phyloP scores from a whole-genome alignment of 2,113 vertebrate species.

The Megaceryle maxima region DNA sequence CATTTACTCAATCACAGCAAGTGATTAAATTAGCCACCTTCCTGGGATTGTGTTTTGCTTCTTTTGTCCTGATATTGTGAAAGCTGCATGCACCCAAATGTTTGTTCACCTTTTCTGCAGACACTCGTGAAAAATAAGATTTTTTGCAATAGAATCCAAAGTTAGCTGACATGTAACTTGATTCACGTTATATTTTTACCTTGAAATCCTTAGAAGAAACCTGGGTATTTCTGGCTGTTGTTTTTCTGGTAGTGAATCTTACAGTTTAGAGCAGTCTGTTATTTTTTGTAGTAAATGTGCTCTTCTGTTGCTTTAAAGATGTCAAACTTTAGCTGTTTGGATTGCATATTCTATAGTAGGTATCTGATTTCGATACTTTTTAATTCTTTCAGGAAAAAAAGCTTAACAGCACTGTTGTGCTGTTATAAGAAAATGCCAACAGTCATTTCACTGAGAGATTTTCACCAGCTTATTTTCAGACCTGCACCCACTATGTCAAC shows the following conservation, averaged over 20 bases:
- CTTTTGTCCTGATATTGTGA: not conserved
- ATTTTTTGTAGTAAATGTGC: not conserved
- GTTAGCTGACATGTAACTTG: not conserved
- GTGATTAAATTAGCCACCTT: not conserved
- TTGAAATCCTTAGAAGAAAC: not conserved
- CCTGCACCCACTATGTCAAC: not conserved
- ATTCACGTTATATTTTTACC: not conserved
- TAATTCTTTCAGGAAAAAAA: not conserved
- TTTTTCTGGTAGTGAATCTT: not conserved
- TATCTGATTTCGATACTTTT: not conserved
- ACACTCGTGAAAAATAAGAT: not conserved
- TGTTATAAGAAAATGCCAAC: not conserved
- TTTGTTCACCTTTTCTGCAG: not conserved
- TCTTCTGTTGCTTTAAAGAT: not conserved
- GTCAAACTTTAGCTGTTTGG: not conserved
- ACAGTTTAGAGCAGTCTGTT: not conserved
- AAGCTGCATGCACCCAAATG: not conserved
- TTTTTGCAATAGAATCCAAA: not conserved
- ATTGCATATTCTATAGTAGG: not conserved
- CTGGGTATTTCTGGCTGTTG: fast-evolving
- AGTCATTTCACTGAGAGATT: not conserved
- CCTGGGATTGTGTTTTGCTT: not conserved
- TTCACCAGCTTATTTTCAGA: not conserved
- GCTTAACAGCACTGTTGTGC: not conserved
- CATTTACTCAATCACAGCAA: not conserved